Evolutionary conservation across 2,888 invertebrate genomes (phyloP), one percentile per base, ranked within the genome.

Genomic region (Catocala fraxini): DNA sequence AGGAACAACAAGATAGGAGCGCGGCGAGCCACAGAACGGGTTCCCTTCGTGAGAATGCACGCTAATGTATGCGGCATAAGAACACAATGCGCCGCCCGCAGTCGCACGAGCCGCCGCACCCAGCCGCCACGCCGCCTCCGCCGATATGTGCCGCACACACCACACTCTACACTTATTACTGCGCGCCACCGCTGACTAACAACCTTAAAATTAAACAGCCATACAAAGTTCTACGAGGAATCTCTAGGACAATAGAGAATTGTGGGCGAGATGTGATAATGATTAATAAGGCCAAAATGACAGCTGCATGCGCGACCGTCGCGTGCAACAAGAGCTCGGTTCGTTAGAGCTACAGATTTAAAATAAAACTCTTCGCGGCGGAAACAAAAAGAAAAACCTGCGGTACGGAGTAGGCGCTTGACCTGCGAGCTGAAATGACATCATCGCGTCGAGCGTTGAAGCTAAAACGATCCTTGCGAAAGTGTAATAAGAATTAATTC

Each of bases 301-400:
- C 89, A 89, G 88, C 85, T 86, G 87, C 87, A 81, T 77, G 71
- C 78, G 73, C 74, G 72, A 73, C 75, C 69, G 81, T 80, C 83
- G 82, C 85, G 82, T 84, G 88, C 88, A 87, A 88, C 88, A 85
- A 87, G 91, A 89, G 84, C 85, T 80, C 84, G 89, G 85, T 90
- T 92, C 91, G 92, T 92, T 91, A 92, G 88, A 88, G 87, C 87
- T 84, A 79, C 89, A 88, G 91, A 92, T 91, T 93, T 88, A 89
- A 92, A 93, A 93, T 91, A 93, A 92, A 93, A 90, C 87, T 84
- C 85, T 83, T 85, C 81, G 82, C 85, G 81, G 80, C 75, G 82
- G 73, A 83, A 88, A 90, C 88, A 90, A 91, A 92, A 91, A 89
- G 88, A 88, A 86, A 84, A 84, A 79, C 77, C 80, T 83, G 82